Evolutionary conservation across 2,113 vertebrate species (phyloP), one percentile per base, ranked within the genome.

Genomic region (Piaya cayana): DNA sequence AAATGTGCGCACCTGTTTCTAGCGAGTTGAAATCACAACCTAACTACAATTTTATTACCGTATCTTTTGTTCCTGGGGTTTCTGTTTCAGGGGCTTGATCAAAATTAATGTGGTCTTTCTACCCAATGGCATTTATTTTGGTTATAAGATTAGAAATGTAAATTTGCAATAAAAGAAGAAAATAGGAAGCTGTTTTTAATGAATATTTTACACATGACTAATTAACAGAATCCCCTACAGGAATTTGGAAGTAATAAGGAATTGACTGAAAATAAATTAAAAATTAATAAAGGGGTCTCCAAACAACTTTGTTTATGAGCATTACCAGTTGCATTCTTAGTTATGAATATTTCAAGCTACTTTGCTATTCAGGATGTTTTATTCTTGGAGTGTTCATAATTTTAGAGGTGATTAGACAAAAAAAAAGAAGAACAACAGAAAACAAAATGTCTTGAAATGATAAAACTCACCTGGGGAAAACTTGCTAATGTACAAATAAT

Each of bases 181-280:
- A 98, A 98, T 97, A 98, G 92, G 92, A 98, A 98, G 94, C 97
- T 97, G 96, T 93, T 98, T 98, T 98, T 98, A 98, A 98, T 98
- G 97, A 98, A 98, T 98, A 98, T 98, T 98, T 98, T 97, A 98
- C 97, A 96, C 97, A 98, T 98, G 98, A 98, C 97, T 98, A 98
- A 98, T 98, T 98, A 98, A 98, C 97, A 98, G 96, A 97, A 97
- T 97, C 97, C 97, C 98, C 97, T 97, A 97, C 95, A 98, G 97
- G 96, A 98, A 98, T 98, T 97, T 97, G 97, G 92, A 98, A 98
- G 95, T 97, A 98, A 98, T 98, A 98, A 97, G 96, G 95, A 98
- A 97, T 97, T 97, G 97, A 97, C 96, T 97, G 97, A 97, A 98
- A 98, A 98, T 98, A 98, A 98, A 98, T 98, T 98, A 98, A 98